Evolutionary conservation across 1,140 invertebrate species (phyloP).

Genomic region (Pogonus chalceus): DNA sequence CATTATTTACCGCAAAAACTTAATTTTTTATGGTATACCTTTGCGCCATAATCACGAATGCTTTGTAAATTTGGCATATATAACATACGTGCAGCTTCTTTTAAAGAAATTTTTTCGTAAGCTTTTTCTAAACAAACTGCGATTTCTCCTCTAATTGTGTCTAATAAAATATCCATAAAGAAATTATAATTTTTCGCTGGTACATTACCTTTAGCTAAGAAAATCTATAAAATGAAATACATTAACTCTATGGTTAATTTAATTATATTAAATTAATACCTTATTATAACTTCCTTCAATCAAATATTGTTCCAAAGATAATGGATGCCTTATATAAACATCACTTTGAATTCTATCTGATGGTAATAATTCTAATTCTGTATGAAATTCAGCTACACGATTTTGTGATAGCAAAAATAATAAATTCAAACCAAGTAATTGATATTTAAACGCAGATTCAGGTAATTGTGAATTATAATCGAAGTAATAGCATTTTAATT

Average conservation of each 20-base stretch:
- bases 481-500: conserved; percentile 95
- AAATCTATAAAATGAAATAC: conserved; percentile 47
- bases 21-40: conserved; percentile 40
- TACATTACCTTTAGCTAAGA: conserved; percentile 82
- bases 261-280: conserved; percentile 36
- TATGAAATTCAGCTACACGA: conserved; percentile 96
- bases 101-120: conserved; percentile 80
- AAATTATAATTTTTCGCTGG: conserved; percentile 91
- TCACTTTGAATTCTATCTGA: conserved; percentile 87
- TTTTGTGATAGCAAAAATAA: conserved; percentile 94
- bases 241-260: not conserved
- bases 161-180: conserved; percentile 93
- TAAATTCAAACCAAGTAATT: conserved; percentile 89
- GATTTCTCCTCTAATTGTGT: conserved; percentile 94
- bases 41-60: conserved; percentile 68
- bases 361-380: conserved; percentile 90
- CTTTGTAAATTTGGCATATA: conserved; percentile 71
- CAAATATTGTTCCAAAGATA: conserved; percentile 94
- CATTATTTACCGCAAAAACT: conserved; percentile 5
- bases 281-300: conserved; percentile 99
- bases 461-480: conserved; percentile 84
- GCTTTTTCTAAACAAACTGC: conserved; percentile 93
- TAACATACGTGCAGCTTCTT: conserved; percentile 82
- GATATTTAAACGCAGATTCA: conserved; percentile 91
- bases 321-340: conserved; percentile 88